phyloP scores from a whole-genome alignment of 2,888 invertebrate species.

The Acrobasis consociella region DNA sequence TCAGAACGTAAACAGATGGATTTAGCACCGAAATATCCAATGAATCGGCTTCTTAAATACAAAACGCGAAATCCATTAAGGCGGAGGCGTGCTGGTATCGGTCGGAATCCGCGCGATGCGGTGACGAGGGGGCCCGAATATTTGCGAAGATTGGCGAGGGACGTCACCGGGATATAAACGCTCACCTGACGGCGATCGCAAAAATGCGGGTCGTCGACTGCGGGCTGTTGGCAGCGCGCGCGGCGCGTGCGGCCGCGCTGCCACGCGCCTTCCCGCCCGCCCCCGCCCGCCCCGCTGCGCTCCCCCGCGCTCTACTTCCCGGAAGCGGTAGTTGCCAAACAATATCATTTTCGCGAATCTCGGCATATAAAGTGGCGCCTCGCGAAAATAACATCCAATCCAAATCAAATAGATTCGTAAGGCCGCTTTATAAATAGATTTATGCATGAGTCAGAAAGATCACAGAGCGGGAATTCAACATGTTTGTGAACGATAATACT shows the following conservation, averaged over 20 bases:
- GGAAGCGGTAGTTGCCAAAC: slow-evolving; percentile 49
- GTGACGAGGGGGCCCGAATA: slow-evolving; percentile 20
- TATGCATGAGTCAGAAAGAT: slow-evolving; percentile 4
- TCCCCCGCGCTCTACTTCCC: slow-evolving; percentile 34
- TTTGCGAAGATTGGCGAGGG: slow-evolving; percentile 14
- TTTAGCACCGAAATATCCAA: slow-evolving; percentile 42
- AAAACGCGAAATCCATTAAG: slow-evolving; percentile 33
- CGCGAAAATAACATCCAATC: slow-evolving; percentile 17
- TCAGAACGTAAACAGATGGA: slow-evolving; percentile 44
- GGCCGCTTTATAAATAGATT: slow-evolving; percentile 14
- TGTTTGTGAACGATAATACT: background rate
- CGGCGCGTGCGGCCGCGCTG: slow-evolving; percentile 32
- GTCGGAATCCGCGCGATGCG: slow-evolving; percentile 17
- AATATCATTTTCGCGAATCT: slow-evolving; percentile 40
- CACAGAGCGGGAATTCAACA: slow-evolving; percentile 4
- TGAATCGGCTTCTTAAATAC: slow-evolving; percentile 15
- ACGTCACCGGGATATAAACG: slow-evolving; percentile 32
- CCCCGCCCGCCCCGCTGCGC: slow-evolving; percentile 28
- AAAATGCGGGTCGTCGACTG: slow-evolving; percentile 53
- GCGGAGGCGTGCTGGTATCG: slow-evolving; percentile 18
- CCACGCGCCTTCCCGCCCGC: slow-evolving; percentile 27
- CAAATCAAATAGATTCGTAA: slow-evolving; percentile 7
- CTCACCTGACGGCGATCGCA: slow-evolving; percentile 42
- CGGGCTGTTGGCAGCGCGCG: slow-evolving; percentile 28
- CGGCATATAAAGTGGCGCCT: slow-evolving; percentile 25